Evolutionary conservation across 92 coral and sea anemone species (phyloP).

Genomic region (Epizoanthus stellaris): DNA sequence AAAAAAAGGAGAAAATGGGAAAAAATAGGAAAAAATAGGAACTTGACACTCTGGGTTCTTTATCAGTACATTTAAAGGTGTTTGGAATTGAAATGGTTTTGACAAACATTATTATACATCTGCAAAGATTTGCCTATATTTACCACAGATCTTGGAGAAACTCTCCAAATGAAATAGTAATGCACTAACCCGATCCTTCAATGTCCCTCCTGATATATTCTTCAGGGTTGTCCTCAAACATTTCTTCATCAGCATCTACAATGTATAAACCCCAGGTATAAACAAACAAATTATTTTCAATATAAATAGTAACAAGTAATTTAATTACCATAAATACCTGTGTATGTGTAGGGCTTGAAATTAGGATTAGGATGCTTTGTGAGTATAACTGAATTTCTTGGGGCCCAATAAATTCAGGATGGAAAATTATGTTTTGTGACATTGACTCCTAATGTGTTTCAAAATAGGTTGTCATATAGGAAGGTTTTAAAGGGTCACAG

Average conservation of each 20-base stretch:
- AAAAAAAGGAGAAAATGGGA: too few species aligned
- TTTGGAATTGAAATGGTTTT: not conserved
- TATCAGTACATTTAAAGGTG: too few species aligned
- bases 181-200: constrained; percentile 87
- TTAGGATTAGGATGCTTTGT: too few species aligned
- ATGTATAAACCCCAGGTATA: not conserved
- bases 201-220: constrained; percentile 97
- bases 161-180: not conserved
- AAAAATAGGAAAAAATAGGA: too few species aligned
- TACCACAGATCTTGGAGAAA: not conserved
- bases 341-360: too few species aligned
- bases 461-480: too few species aligned
- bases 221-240: constrained; percentile 97
- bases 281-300: not conserved
- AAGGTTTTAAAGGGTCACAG: too few species aligned
- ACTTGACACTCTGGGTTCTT: too few species aligned
- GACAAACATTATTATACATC: not conserved
- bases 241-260: constrained; percentile 96
- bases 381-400: too few species aligned
- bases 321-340: not conserved
- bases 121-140: not conserved
- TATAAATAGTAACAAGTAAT: not conserved
- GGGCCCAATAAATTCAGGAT: too few species aligned
- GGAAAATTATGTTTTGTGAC: too few species aligned
- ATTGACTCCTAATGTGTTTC: too few species aligned